phyloP scores from a whole-genome alignment of 2,113 vertebrate species.

The Seriola dumerili region DNA sequence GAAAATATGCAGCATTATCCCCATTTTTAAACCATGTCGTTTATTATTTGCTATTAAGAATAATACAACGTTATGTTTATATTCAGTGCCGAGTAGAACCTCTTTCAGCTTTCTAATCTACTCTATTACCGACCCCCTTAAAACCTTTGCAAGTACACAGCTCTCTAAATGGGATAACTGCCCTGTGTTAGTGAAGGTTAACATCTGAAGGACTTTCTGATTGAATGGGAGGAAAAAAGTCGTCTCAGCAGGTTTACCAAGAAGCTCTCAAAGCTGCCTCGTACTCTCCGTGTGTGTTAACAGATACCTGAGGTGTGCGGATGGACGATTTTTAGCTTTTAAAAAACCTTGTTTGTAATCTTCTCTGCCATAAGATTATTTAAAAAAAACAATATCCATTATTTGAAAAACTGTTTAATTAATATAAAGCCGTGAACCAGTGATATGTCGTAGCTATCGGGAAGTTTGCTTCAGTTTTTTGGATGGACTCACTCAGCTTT shows the following conservation, averaged over 20 bases:
- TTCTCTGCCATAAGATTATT: too few relatives aligned
- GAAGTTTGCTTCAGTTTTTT: background rate
- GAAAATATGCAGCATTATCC: background rate
- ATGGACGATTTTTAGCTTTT: background rate
- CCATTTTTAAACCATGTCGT: too few relatives aligned
- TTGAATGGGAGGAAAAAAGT: slow-evolving; percentile 12
- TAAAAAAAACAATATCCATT: background rate
- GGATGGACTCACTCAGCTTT: slow-evolving; percentile 3
- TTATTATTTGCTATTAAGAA: background rate
- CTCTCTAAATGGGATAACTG: slow-evolving; percentile 29
- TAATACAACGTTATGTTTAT: background rate
- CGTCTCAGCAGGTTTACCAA: slow-evolving; percentile 47
- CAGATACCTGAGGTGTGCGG: background rate
- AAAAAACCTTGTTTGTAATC: background rate
- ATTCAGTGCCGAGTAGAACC: background rate
- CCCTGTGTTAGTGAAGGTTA: slow-evolving; percentile 15
- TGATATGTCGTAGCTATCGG: background rate
- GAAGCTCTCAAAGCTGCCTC: background rate
- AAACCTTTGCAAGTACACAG: background rate
- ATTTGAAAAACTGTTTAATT: background rate
- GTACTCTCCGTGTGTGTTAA: background rate
- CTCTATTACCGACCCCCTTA: background rate
- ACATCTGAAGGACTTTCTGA: slow-evolving; percentile 53
- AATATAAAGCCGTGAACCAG: background rate
- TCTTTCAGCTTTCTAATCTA: background rate